Percentiles rank a stretch among this genome's conserved stretches.
These are phyloP conservation scores for Ridgeia piscesae DNA, from an alignment of 1,140 invertebrate species.

Conservation along the genomic window DNA sequence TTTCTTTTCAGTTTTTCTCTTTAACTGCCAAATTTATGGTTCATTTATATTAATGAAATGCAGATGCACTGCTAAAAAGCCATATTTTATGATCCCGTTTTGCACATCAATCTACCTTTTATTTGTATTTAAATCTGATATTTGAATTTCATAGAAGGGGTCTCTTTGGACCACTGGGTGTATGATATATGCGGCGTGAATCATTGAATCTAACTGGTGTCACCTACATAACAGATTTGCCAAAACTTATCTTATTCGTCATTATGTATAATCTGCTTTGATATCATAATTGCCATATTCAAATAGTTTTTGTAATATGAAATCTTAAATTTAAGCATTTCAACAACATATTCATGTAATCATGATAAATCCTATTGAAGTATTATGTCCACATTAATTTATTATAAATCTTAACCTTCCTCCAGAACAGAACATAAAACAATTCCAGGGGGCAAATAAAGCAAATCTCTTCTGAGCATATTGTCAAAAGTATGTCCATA, in stretches of 20 bases:
- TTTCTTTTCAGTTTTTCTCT: neutral
- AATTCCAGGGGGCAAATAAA: neutral
- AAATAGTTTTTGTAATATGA: too few species aligned
- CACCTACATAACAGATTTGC: too few species aligned
- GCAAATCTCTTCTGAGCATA: neutral
- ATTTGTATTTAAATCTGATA: neutral
- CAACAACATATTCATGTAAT: too few species aligned
- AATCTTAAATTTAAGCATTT: too few species aligned
- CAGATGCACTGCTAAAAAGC: neutral
- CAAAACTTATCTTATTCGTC: too few species aligned
- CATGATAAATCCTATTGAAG: too few species aligned
- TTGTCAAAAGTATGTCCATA: neutral
- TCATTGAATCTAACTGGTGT: too few species aligned
- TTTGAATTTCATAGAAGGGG: neutral
- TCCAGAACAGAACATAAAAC: too few species aligned
- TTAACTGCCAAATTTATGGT: neutral
- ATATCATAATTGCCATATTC: too few species aligned
- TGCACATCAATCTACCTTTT: neutral
- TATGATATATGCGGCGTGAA: neutral
- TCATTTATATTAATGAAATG: constrained; percentile 7
- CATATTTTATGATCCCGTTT: neutral
- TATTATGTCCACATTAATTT: too few species aligned
- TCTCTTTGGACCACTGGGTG: neutral
- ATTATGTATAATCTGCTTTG: too few species aligned
- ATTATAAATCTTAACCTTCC: too few species aligned